Conservation (phyloP, 2,113 vertebrate genomes). For the Apteryx mantelli region DNA sequence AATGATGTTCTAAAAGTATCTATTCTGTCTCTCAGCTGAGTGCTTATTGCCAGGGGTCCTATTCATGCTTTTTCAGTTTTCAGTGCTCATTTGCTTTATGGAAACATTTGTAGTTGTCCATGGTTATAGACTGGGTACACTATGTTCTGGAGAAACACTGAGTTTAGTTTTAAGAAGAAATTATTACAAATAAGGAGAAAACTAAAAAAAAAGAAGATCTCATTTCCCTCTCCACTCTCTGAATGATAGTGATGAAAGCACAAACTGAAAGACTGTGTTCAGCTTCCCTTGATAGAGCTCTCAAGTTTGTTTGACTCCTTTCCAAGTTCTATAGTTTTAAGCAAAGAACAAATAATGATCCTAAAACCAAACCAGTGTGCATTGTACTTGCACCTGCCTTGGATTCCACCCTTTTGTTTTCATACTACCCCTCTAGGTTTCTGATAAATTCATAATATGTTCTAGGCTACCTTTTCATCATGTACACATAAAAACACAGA, state of each 20-base stretch:
- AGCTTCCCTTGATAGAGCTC: background rate
- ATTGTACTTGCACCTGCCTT: conserved; percentile 47
- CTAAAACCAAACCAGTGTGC: background rate
- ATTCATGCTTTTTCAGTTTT: background rate
- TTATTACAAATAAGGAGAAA: background rate
- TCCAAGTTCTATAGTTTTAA: conserved; percentile 5
- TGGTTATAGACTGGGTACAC: background rate
- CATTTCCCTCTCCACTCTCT: background rate
- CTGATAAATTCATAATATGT: conserved; percentile 57
- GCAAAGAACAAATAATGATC: conserved; percentile 2
- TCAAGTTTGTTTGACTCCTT: background rate
- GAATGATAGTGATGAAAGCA: background rate
- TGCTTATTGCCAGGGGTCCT: background rate
- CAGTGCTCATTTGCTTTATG: background rate
- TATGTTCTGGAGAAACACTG: background rate
- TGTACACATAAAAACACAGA: conserved; percentile 44
- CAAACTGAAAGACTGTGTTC: background rate
- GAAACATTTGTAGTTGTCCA: background rate
- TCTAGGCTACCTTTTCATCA: conserved; percentile 64
- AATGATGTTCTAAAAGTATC: background rate
- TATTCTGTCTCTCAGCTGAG: background rate
- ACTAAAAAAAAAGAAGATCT: background rate
- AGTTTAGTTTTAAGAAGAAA: background rate
- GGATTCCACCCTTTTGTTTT: conserved; percentile 48
- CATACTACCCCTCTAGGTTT: conserved; percentile 27